These are phyloP conservation scores for Nomada fucata DNA, from an alignment of 2,888 invertebrate genomes.

Conservation along the genomic window DNA sequence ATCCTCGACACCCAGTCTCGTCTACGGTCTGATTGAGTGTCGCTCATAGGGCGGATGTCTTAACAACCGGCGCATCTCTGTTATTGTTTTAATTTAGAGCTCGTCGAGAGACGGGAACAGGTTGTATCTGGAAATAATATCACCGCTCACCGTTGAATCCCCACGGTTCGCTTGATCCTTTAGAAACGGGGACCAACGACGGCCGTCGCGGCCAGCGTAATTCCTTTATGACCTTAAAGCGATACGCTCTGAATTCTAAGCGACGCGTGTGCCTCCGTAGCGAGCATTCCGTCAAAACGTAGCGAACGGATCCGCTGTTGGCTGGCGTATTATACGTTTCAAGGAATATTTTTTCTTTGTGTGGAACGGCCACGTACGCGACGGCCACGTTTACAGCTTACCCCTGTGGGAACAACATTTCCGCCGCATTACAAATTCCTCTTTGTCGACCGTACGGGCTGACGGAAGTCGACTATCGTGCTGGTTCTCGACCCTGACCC, in stretches of 20 bases:
- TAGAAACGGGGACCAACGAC: constrained; percentile 1
- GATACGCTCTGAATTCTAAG: constrained; percentile 53
- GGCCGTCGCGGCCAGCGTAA: constrained; percentile 23
- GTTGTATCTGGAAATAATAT: constrained; percentile 50
- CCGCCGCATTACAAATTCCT: constrained; percentile 74
- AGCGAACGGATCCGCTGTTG: constrained; percentile 18
- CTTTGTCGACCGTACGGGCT: constrained; percentile 69
- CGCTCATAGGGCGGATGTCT: constrained; percentile 12
- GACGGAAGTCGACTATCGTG: constrained; percentile 72
- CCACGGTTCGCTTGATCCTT: constrained; percentile 1
- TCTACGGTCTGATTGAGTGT: constrained; percentile 45
- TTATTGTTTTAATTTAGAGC: constrained; percentile 39
- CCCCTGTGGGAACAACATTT: constrained; percentile 70
- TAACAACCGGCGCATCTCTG: constrained; percentile 14
- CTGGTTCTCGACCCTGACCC: constrained; percentile 67
- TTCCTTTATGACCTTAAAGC: constrained; percentile 59
- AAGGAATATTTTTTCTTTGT: constrained; percentile 51
- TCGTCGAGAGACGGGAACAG: constrained; percentile 6
- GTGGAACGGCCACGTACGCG: constrained; percentile 51
- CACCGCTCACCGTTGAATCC: constrained; percentile 34
- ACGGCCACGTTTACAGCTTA: constrained; percentile 55
- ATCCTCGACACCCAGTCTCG: constrained; percentile 49
- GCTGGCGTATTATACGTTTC: constrained; percentile 17
- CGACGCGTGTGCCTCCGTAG: not conserved
- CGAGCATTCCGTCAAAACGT: constrained; percentile 16